Conservation (phyloP, 2,888 invertebrate genomes). For the Panzeria rudis region DNA sequence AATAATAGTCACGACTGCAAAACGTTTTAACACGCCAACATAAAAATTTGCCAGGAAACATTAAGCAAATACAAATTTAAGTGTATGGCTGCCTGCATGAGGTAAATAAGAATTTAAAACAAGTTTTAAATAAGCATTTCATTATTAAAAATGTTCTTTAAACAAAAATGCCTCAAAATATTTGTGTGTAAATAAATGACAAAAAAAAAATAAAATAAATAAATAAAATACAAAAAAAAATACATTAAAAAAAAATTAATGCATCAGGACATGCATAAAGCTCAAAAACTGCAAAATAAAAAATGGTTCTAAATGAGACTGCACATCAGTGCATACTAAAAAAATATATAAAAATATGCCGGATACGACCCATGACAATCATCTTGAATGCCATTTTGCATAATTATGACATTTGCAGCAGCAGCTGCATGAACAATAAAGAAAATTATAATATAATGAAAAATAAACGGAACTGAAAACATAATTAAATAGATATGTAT, state of each 20-base stretch:
- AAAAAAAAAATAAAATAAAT: too few species aligned
- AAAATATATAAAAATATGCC: constrained; percentile 18
- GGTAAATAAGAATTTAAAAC: not conserved
- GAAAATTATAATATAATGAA: constrained; percentile 15
- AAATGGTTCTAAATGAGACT: not conserved
- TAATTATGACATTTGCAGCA: constrained; percentile 44
- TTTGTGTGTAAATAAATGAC: not conserved
- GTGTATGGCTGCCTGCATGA: not conserved
- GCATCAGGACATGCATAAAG: not conserved
- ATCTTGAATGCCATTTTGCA: constrained; percentile 55
- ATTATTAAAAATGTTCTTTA: not conserved
- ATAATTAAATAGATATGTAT: constrained; percentile 13
- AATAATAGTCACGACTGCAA: constrained; percentile 39
- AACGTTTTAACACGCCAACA: constrained; percentile 54
- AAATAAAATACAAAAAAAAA: not conserved
- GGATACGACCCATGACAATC: constrained; percentile 57
- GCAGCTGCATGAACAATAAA: constrained; percentile 9
- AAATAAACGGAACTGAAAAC: not conserved
- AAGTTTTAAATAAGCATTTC: not conserved
- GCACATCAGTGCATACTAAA: not conserved
- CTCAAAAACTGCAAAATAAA: not conserved
- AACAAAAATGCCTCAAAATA: not conserved
- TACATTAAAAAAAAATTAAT: not conserved
- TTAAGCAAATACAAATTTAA: not conserved
- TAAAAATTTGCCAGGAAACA: not conserved